Evolutionary conservation across 2,113 vertebrate genomes (phyloP).

Genomic region (Bungarus multicinctus): DNA sequence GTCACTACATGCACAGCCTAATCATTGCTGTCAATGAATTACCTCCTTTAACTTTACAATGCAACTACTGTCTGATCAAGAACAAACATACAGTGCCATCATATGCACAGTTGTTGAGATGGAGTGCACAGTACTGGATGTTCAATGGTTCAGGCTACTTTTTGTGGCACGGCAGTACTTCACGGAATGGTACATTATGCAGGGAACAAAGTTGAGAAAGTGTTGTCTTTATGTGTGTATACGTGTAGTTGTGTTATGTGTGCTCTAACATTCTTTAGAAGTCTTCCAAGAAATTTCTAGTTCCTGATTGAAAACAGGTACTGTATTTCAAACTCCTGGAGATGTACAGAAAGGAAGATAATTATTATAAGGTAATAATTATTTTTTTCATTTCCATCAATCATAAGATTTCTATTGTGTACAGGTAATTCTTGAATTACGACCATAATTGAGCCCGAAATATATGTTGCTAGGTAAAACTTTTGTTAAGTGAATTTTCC

Average conservation of each 20-base stretch:
- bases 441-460: too few relatives aligned
- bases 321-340: constrained; percentile 58
- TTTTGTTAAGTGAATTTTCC: too few relatives aligned
- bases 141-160: constrained; percentile 59
- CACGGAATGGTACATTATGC: constrained; percentile 77
- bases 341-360: constrained; percentile 37
- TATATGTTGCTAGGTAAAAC: too few relatives aligned
- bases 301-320: constrained; percentile 66
- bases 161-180: constrained; percentile 69
- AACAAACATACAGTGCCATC: constrained; percentile 61
- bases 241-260: constrained; percentile 64
- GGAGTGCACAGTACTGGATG: constrained; percentile 57
- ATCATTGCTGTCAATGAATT: constrained; percentile 70
- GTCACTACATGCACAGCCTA: constrained; percentile 78
- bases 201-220: constrained; percentile 61
- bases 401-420: rapidly evolving
- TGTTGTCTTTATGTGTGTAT: constrained; percentile 48
- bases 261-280: constrained; percentile 75
- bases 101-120: constrained; percentile 40
- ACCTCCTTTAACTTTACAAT: constrained; percentile 73
- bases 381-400: background rate
- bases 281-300: constrained; percentile 70
- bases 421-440: too few relatives aligned
- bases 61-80: constrained; percentile 71
- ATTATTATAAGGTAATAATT: background rate